Conservation (phyloP, 2,113 vertebrate species). For the Nesospiza acunhae region DNA sequence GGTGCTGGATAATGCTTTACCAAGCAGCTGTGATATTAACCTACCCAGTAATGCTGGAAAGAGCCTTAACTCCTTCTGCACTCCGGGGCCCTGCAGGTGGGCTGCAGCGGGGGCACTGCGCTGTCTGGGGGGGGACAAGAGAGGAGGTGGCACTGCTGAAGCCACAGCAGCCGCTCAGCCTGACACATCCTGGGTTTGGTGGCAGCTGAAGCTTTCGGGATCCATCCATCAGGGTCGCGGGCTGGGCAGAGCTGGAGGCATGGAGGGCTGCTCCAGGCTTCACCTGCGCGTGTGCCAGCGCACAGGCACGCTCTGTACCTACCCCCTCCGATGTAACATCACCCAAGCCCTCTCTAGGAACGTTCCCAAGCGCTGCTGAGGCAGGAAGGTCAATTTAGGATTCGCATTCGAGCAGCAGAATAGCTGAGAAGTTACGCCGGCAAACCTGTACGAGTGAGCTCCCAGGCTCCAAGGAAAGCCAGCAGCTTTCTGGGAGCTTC, state of each 20-base stretch:
- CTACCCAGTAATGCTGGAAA: constrained; percentile 77
- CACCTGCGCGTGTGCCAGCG: fast-evolving
- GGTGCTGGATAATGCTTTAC: constrained; percentile 89
- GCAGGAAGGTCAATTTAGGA: constrained; percentile 52
- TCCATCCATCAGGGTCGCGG: background rate
- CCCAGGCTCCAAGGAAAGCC: background rate
- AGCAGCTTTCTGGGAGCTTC: background rate
- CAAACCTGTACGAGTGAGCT: constrained; percentile 32
- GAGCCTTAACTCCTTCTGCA: constrained; percentile 83
- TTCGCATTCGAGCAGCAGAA: background rate
- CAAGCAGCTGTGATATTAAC: constrained; percentile 93
- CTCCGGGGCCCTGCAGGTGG: background rate
- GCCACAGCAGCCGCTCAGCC: constrained; percentile 43
- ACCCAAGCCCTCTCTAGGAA: background rate
- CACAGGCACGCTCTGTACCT: fast-evolving
- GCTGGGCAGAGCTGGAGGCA: background rate
- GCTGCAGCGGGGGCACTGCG: fast-evolving
- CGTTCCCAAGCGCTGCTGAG: background rate
- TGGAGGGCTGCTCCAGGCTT: background rate
- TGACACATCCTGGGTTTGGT: background rate
- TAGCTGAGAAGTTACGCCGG: background rate
- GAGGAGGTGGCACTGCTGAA: constrained; percentile 29
- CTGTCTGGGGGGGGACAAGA: fast-evolving
- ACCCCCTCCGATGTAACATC: fast-evolving
- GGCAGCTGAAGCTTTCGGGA: background rate